Evolutionary conservation across 2,113 vertebrate genomes (phyloP).

Genomic region (Tichodroma muraria): DNA sequence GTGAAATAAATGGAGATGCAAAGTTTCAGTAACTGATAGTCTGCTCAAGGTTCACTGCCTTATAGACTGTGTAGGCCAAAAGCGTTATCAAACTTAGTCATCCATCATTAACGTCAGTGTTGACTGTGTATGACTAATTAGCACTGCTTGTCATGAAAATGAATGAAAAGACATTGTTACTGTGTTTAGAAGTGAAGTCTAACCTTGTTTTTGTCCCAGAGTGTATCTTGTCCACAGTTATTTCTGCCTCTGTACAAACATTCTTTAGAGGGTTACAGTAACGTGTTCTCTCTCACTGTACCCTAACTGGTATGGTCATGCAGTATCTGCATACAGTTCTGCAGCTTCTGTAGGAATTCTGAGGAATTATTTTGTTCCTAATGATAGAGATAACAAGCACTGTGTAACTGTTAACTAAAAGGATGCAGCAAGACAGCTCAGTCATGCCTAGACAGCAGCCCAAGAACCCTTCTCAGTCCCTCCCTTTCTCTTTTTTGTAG

Average conservation of each 20-base stretch:
- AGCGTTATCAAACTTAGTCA: not conserved
- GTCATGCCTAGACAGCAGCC: not conserved
- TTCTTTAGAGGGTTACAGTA: not conserved
- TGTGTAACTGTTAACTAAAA: not conserved
- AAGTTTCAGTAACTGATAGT: not conserved
- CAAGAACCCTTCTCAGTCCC: not conserved
- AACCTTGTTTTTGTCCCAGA: not conserved
- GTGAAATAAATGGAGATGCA: not conserved
- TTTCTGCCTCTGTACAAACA: not conserved
- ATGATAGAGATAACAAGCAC: not conserved
- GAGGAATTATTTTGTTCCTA: not conserved
- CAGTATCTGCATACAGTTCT: too few relatives aligned
- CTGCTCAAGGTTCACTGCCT: not conserved
- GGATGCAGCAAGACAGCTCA: not conserved
- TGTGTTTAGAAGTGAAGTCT: not conserved
- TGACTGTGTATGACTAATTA: not conserved
- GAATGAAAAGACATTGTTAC: not conserved
- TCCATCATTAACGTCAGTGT: not conserved
- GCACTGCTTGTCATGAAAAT: not conserved
- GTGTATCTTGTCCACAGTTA: not conserved
- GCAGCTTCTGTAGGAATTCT: not conserved
- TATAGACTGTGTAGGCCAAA: not conserved
- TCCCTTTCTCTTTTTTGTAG: slow-evolving; percentile 24
- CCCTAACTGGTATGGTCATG: too few relatives aligned
- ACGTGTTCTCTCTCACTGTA: not conserved